phyloP scores from a whole-genome alignment of 2,888 invertebrate genomes.

The Antheraea yamamai region DNA sequence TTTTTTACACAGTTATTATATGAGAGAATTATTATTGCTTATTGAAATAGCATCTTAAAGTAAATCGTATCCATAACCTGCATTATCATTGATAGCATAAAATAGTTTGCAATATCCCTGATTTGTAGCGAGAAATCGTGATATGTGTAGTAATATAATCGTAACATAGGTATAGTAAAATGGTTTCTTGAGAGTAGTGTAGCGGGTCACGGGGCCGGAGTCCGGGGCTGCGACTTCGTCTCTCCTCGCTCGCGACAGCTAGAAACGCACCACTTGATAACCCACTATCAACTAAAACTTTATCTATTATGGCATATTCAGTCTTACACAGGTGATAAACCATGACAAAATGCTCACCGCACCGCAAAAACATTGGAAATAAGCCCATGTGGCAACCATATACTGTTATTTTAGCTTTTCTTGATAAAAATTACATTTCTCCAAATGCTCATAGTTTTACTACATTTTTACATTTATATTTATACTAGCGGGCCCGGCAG shows the following conservation, averaged over 20 bases:
- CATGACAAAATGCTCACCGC: neutral
- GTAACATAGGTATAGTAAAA: neutral
- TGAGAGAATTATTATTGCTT: neutral
- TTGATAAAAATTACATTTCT: neutral
- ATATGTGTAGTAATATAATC: neutral
- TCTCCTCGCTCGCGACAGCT: conserved; percentile 14
- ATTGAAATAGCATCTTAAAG: conserved; percentile 4
- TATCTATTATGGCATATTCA: neutral
- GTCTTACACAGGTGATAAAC: conserved; percentile 10
- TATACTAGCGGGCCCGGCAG: too few relatives aligned
- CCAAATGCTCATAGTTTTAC: neutral
- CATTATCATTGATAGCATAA: neutral
- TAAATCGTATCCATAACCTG: neutral
- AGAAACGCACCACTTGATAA: conserved; percentile 15
- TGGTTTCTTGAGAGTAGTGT: conserved; percentile 8
- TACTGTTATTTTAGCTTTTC: neutral
- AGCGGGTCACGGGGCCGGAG: conserved; percentile 7
- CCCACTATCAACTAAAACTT: neutral
- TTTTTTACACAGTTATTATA: too few relatives aligned
- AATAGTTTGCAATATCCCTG: neutral
- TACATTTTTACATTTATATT: too few relatives aligned
- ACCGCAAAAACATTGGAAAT: neutral
- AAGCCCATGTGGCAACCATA: neutral
- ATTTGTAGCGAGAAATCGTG: neutral
- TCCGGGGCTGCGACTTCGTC: conserved; percentile 1